Evolutionary conservation across 2,113 vertebrate species (phyloP).

Genomic region (Phoxinus phoxinus): DNA sequence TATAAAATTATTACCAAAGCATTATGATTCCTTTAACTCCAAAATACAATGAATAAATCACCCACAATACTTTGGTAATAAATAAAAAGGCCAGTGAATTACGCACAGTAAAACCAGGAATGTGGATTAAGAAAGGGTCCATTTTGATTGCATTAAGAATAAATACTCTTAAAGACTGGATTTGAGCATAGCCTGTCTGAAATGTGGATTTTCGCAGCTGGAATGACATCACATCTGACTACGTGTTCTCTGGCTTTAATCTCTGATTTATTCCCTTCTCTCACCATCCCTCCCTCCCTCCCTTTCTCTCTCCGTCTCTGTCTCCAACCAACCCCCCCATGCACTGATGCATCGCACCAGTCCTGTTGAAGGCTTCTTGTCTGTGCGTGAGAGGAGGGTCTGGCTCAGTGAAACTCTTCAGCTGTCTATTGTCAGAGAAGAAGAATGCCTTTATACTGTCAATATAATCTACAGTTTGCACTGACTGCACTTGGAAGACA

Average conservation of each 20-base stretch:
- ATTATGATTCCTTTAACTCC: background rate
- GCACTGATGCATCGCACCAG: background rate
- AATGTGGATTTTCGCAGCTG: slow-evolving; percentile 32
- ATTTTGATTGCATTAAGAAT: background rate
- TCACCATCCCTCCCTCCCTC: background rate
- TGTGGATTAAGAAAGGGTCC: background rate
- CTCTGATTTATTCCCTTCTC: slow-evolving; percentile 39
- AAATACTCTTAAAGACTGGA: background rate
- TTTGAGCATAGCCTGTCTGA: slow-evolving; percentile 10
- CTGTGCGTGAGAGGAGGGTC: slow-evolving; percentile 1
- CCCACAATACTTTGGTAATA: background rate
- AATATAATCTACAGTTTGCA: slow-evolving; percentile 6
- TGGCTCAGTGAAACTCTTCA: slow-evolving; percentile 38
- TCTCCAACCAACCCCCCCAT: slow-evolving; percentile 16
- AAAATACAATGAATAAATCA: background rate
- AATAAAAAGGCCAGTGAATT: background rate
- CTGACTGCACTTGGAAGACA: background rate
- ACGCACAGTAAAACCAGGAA: background rate
- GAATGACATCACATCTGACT: slow-evolving; percentile 52
- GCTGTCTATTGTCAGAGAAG: slow-evolving; percentile 37
- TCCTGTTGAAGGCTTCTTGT: slow-evolving; percentile 41
- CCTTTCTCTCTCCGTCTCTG: background rate
- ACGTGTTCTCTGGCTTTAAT: slow-evolving; percentile 27
- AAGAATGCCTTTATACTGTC: slow-evolving; percentile 38
- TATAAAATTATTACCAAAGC: background rate